Conservation (phyloP, 1,140 invertebrate species). For the Drosophila auraria region DNA sequence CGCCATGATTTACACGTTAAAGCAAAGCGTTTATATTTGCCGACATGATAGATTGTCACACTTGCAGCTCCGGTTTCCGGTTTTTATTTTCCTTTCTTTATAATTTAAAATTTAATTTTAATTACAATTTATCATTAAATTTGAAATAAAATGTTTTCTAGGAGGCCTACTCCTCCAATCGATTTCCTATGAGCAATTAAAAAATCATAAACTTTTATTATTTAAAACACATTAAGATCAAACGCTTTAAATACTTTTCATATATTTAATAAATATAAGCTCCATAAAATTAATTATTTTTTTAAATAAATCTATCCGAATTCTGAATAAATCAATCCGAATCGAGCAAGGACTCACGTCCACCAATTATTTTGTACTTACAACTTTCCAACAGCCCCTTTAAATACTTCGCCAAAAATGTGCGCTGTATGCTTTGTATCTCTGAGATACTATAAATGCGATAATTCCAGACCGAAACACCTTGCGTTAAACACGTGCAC, state of each 20-base stretch:
- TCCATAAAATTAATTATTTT: no score
- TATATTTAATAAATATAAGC: no score
- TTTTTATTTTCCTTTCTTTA: not conserved
- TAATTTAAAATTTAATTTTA: not conserved
- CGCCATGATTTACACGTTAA: slow-evolving; percentile 71
- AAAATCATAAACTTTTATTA: no score
- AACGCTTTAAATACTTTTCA: no score
- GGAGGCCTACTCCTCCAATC: not conserved
- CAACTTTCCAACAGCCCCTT: slow-evolving; percentile 5
- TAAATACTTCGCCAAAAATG: slow-evolving; percentile 33
- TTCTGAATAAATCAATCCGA: not conserved
- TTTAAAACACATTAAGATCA: no score
- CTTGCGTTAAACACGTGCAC: slow-evolving; percentile 59
- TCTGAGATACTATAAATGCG: slow-evolving; percentile 9
- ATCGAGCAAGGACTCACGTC: not conserved
- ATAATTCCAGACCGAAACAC: slow-evolving; percentile 29
- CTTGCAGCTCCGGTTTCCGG: not conserved
- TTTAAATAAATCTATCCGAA: not conserved
- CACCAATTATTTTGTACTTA: slow-evolving; percentile 13
- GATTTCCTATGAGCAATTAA: not conserved
- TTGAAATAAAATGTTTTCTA: not conserved
- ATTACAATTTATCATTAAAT: not conserved
- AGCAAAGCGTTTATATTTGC: slow-evolving; percentile 40
- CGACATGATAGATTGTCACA: slow-evolving; percentile 38
- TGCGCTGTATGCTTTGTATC: slow-evolving; percentile 13